These are phyloP conservation scores for Lagocephalus sceleratus DNA, from an alignment of 2,797 vertebrate species.

Conservation along the genomic window DNA sequence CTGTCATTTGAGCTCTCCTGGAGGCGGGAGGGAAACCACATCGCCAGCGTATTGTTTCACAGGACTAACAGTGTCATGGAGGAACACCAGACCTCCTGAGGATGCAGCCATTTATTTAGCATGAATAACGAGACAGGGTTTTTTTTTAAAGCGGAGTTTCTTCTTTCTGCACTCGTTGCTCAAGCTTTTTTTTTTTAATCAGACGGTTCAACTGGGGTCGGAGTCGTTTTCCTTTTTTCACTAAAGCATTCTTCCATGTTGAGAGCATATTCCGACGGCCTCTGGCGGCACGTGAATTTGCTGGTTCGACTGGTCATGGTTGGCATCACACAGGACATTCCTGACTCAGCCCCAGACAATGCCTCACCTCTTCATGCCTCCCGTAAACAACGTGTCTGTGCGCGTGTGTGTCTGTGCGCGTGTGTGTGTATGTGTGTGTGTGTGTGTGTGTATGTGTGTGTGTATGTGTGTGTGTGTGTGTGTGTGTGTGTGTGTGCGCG, in stretches of 20 bases:
- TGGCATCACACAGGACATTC: conserved; percentile 15
- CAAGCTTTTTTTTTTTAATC: no score
- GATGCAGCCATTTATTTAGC: conserved; percentile 3
- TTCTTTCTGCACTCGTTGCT: no score
- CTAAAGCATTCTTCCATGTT: conserved; percentile 23
- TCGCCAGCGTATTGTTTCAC: conserved; percentile 32
- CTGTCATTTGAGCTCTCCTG: conserved; percentile 38
- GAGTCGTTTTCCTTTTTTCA: conserved; percentile 20
- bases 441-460: no score
- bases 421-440: no score
- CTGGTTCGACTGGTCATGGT: conserved; percentile 10
- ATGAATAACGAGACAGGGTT: no score
- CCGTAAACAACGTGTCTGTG: neutral
- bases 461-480: no score
- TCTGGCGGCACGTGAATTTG: conserved; percentile 7
- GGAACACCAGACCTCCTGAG: conserved; percentile 19
- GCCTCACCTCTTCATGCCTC: neutral
- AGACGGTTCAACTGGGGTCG: conserved; percentile 6
- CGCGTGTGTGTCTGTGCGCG: no score
- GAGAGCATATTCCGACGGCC: no score
- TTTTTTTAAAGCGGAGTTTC: no score
- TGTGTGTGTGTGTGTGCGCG: no score
- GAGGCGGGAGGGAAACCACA: conserved; percentile 26
- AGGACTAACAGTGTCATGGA: conserved; percentile 20
- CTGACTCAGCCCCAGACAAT: conserved; percentile 17